These are phyloP conservation scores for Tenodera sinensis DNA, from an alignment of 2,888 invertebrate genomes.

Conservation along the genomic window DNA sequence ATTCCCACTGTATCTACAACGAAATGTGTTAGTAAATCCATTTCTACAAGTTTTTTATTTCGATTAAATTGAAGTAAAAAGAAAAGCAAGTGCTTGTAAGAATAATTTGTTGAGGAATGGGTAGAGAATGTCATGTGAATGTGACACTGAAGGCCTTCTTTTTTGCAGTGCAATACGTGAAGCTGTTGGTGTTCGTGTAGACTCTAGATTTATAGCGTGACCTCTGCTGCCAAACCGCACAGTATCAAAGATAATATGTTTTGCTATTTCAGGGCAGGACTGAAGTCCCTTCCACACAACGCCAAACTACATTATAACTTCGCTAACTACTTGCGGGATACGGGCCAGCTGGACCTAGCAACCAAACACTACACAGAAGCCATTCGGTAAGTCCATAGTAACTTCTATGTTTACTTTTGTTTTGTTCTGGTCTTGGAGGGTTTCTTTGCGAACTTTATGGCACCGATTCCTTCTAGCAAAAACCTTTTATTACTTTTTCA, in stretches of 20 bases:
- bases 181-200: no score
- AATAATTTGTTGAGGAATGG: no score
- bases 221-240: neutral
- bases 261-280: constrained; percentile 65
- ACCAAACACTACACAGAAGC: constrained; percentile 76
- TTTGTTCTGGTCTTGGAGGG: neutral
- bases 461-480: neutral
- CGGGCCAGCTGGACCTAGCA: constrained; percentile 67
- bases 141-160: no score
- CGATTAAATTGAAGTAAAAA: no score
- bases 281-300: constrained; percentile 75
- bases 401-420: neutral
- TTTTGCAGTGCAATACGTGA: no score
- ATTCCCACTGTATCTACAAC: no score
- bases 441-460: neutral
- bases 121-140: no score
- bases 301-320: constrained; percentile 90
- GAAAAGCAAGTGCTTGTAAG: no score
- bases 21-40: no score
- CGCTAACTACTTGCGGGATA: constrained; percentile 78
- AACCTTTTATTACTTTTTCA: neutral
- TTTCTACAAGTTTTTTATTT: no score
- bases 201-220: no score
- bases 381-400: constrained; percentile 58
- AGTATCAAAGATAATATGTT: neutral